Evolutionary conservation across 2,113 vertebrate species (phyloP).

Genomic region (Mesocricetus auratus): DNA sequence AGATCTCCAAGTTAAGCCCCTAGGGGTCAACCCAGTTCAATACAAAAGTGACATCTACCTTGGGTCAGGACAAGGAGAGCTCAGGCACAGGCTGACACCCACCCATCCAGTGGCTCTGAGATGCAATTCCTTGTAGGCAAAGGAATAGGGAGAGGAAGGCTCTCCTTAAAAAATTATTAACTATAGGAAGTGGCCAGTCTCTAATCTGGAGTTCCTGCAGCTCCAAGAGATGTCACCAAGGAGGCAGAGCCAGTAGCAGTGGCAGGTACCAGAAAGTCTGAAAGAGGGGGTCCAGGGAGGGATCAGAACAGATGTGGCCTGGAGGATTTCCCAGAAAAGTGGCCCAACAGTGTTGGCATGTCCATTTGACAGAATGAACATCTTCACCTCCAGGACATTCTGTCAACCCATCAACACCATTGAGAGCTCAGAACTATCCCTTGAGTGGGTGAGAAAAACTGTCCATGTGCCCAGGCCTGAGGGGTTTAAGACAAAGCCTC

Average conservation of each 20-base stretch:
- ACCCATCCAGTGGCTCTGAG: background rate
- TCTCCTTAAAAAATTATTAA: background rate
- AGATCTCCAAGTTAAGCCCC: fast-evolving
- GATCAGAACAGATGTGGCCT: no score
- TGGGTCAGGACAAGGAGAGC: background rate
- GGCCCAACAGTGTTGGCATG: no score
- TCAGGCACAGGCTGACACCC: fast-evolving
- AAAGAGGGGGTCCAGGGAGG: fast-evolving
- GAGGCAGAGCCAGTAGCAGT: fast-evolving
- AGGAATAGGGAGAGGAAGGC: no score
- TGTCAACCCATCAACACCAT: background rate
- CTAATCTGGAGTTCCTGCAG: fast-evolving
- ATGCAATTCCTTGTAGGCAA: background rate
- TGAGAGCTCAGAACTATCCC: background rate
- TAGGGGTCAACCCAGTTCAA: background rate
- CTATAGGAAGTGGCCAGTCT: background rate
- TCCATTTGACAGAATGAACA: background rate
- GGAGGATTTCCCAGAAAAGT: background rate
- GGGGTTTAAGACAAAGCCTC: background rate
- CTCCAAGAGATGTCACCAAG: background rate
- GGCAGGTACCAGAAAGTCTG: fast-evolving
- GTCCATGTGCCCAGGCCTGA: background rate
- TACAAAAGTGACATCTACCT: background rate
- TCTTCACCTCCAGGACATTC: no score
- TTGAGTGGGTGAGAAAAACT: background rate